Percentiles rank a stretch among this genome's conserved stretches.
These are phyloP conservation scores for Heterocephalus glaber DNA, from an alignment of 2,113 vertebrate genomes.

Conservation along the genomic window DNA sequence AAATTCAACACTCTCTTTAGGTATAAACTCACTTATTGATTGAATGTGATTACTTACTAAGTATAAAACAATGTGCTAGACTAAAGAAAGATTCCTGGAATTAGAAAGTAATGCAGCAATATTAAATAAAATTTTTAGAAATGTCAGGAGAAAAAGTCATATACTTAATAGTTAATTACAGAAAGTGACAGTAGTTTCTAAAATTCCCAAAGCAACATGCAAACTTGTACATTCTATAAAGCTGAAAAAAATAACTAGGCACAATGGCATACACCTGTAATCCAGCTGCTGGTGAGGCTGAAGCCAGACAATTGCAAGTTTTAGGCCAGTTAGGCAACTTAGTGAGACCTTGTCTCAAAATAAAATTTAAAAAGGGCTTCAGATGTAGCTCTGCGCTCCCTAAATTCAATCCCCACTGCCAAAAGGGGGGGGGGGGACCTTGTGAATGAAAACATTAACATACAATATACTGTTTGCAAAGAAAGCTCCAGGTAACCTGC, in stretches of 20 bases:
- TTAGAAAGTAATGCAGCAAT: slow-evolving; percentile 12
- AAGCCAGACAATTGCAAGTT: background rate
- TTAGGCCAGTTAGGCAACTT: background rate
- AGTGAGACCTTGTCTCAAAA: background rate
- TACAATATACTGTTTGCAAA: background rate
- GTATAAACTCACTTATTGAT: slow-evolving; percentile 12
- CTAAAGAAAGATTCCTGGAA: slow-evolving; percentile 50
- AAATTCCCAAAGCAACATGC: slow-evolving; percentile 59
- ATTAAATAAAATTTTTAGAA: slow-evolving; percentile 48
- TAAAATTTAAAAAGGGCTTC: background rate
- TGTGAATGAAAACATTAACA: slow-evolving; percentile 38
- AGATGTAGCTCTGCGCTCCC: background rate
- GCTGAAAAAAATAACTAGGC: background rate
- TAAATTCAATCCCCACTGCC: background rate
- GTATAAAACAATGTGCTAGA: slow-evolving; percentile 33
- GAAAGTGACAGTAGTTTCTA: background rate
- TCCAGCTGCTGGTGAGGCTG: background rate
- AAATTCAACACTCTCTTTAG: slow-evolving; percentile 60
- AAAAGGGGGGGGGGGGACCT: background rate
- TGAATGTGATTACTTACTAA: slow-evolving; percentile 59
- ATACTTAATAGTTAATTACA: slow-evolving; percentile 28
- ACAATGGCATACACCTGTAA: background rate
- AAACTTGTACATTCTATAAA: slow-evolving; percentile 37
- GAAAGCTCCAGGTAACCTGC: slow-evolving; percentile 14
- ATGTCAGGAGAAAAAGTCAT: slow-evolving; percentile 13